Conservation (phyloP, 2,113 vertebrate genomes). For the Solea senegalensis region DNA sequence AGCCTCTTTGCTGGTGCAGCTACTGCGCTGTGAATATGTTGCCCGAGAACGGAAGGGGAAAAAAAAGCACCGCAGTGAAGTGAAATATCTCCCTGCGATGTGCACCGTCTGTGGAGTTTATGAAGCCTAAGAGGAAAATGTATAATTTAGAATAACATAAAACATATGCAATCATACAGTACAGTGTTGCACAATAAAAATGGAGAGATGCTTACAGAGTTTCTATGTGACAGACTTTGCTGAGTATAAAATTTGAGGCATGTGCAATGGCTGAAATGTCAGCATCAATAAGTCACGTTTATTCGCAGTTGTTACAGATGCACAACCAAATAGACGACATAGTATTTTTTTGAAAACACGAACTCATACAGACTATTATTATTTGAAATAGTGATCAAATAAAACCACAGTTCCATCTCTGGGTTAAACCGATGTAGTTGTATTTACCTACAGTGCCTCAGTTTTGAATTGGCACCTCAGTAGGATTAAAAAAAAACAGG, state of each 20-base stretch:
- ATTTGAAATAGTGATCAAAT: neutral
- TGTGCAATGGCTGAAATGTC: neutral
- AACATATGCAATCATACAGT: neutral
- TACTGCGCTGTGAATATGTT: constrained; percentile 6
- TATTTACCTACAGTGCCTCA: constrained; percentile 41
- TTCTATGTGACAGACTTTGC: too few species aligned
- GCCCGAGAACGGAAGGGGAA: constrained; percentile 4
- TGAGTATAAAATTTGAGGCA: too few species aligned
- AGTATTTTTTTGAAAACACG: neutral
- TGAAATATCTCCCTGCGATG: constrained; percentile 9
- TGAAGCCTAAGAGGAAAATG: neutral
- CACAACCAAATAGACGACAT: neutral
- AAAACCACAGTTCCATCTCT: neutral
- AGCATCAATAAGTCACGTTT: neutral
- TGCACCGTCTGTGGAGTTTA: neutral
- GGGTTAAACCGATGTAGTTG: constrained; percentile 10
- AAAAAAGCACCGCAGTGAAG: neutral
- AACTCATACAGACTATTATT: neutral
- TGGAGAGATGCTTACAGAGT: neutral
- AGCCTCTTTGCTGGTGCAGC: constrained; percentile 47
- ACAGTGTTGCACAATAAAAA: neutral
- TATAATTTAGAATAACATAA: constrained; percentile 5
- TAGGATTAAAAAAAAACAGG: constrained; percentile 70
- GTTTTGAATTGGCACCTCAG: constrained; percentile 55
- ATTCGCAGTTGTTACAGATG: neutral